A percentile compares a stretch with the other conserved stretches of the same genome.
These are phyloP conservation scores for Oppia nitens DNA, from an alignment of 1,140 invertebrate genomes.

Conservation along the genomic window DNA sequence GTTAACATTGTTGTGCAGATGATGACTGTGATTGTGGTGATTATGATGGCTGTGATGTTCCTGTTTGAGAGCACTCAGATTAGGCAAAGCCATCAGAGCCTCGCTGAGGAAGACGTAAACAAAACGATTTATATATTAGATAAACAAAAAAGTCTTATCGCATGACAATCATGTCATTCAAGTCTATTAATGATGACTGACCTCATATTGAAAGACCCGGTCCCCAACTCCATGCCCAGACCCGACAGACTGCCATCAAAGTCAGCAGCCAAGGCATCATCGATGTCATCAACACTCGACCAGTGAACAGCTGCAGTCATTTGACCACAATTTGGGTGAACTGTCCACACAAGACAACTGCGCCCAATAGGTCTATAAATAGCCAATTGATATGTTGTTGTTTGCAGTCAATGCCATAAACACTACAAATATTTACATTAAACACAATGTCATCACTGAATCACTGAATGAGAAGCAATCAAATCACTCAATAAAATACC, in stretches of 20 bases:
- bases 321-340: neutral
- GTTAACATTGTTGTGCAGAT: neutral
- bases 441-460: too few species aligned
- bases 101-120: neutral
- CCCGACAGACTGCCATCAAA: slow-evolving; percentile 59
- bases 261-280: slow-evolving; percentile 50
- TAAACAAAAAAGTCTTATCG: too few species aligned
- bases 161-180: too few species aligned
- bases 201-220: slow-evolving; percentile 54
- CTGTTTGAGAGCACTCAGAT: slow-evolving; percentile 9
- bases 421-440: too few species aligned
- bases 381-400: neutral
- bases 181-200: slow-evolving; percentile 22
- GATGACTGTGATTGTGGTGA: neutral
- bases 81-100: slow-evolving; percentile 16
- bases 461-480: too few species aligned
- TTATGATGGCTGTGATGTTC: neutral
- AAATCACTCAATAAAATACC: too few species aligned
- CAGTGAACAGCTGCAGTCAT: slow-evolving; percentile 21
- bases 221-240: slow-evolving; percentile 50
- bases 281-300: slow-evolving; percentile 43
- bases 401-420: neutral
- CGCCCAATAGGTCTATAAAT: neutral
- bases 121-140: neutral
- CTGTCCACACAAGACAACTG: neutral